Conservation (phyloP, 1,140 invertebrate genomes). For the Drosophila bipectinata region DNA sequence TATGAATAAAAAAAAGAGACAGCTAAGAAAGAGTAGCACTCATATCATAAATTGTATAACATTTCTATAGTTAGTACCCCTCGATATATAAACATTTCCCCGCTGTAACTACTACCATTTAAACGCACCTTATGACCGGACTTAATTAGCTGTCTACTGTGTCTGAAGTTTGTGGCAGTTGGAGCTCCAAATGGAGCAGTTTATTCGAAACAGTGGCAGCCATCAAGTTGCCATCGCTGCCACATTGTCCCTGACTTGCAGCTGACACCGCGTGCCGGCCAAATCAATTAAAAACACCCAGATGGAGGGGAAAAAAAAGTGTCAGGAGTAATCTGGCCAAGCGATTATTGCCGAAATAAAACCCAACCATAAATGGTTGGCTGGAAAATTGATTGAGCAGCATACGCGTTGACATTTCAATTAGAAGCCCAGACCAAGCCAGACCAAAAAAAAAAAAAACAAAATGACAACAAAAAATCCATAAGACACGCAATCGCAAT, state of each 20-base stretch:
- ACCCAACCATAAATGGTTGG: conserved; percentile 32
- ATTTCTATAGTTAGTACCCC: not conserved
- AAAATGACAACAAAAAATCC: conserved; percentile 13
- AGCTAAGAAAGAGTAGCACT: too few relatives aligned
- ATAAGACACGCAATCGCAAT: conserved; percentile 49
- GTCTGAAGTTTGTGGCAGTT: conserved; percentile 36
- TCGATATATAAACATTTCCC: conserved; percentile 7
- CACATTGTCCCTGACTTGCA: conserved; percentile 49
- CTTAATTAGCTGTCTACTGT: conserved; percentile 48
- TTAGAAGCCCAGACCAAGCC: conserved; percentile 48
- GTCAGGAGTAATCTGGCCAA: conserved; percentile 25
- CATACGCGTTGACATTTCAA: conserved; percentile 63
- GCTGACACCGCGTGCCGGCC: conserved; percentile 45
- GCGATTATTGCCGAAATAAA: conserved; percentile 51
- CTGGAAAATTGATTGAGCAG: conserved; percentile 61
- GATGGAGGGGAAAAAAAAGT: conserved; percentile 2
- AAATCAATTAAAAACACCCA: conserved; percentile 50
- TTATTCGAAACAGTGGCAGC: conserved; percentile 27
- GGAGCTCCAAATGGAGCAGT: conserved; percentile 2
- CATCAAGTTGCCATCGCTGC: conserved; percentile 39
- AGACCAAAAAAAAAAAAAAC: not conserved
- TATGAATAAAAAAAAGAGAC: not conserved
- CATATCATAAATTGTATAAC: too few relatives aligned
- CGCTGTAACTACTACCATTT: not conserved
- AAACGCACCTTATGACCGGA: conserved; percentile 31